Conservation (phyloP, 2,113 vertebrate genomes). For the Ibidorhyncha struthersii region DNA sequence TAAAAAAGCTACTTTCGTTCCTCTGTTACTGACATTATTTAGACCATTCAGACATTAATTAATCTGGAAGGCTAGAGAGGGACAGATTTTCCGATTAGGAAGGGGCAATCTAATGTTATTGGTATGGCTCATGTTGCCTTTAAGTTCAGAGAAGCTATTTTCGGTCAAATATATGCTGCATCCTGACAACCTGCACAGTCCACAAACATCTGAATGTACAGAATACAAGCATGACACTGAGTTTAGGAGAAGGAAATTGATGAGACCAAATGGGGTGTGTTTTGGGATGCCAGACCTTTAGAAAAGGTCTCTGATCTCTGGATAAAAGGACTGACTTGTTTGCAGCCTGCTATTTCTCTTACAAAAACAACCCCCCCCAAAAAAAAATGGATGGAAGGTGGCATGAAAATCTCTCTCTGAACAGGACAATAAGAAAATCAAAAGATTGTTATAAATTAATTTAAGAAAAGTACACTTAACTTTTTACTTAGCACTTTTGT, state of each 20-base stretch:
- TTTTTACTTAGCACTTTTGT: background rate
- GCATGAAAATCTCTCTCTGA: background rate
- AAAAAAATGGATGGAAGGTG: background rate
- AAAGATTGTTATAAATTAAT: background rate
- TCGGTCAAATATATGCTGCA: background rate
- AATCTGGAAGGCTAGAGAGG: background rate
- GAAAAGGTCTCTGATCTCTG: background rate
- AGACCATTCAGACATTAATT: constrained; percentile 15
- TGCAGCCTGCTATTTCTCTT: background rate
- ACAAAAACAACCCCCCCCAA: background rate
- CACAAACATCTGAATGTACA: background rate
- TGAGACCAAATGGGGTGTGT: background rate
- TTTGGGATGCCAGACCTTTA: background rate
- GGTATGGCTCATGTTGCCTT: background rate
- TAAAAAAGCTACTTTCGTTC: constrained; percentile 5
- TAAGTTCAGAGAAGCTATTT: constrained; percentile 8
- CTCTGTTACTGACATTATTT: background rate
- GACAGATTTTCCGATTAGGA: background rate
- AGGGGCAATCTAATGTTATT: background rate
- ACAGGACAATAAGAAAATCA: background rate
- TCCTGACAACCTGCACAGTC: background rate
- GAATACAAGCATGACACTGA: background rate
- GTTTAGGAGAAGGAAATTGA: background rate
- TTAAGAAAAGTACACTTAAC: background rate
- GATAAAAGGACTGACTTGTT: background rate